Percentiles rank a stretch among this genome's conserved stretches.
Conservation (phyloP, 1,140 invertebrate species). For the Helicoverpa zea region DNA sequence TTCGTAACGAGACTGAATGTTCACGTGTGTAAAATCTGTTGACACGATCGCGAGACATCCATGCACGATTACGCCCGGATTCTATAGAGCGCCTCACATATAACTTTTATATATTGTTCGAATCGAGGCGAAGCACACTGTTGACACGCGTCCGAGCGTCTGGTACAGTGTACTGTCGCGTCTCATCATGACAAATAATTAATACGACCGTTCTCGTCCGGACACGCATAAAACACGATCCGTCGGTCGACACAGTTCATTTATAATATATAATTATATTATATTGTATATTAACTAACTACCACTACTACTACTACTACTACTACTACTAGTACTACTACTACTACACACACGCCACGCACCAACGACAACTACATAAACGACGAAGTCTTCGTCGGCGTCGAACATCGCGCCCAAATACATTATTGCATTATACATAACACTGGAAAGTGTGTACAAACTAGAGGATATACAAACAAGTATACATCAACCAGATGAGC, state of each 20-base stretch:
- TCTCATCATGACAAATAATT: not conserved
- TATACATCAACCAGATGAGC: no score
- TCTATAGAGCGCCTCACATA: not conserved
- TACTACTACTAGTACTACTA: no score
- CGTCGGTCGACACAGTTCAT: not conserved
- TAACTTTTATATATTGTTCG: not conserved
- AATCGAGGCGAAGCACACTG: not conserved
- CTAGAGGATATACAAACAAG: no score
- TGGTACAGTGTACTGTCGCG: not conserved
- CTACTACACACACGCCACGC: no score
- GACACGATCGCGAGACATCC: not conserved
- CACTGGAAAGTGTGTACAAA: no score
- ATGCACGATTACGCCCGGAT: not conserved
- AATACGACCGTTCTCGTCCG: not conserved
- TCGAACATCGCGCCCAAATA: no score
- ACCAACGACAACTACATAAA: no score
- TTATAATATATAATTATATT: no score
- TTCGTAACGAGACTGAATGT: not conserved
- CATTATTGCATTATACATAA: no score
- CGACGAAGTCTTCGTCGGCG: no score
- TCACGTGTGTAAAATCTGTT: not conserved
- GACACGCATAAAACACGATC: not conserved
- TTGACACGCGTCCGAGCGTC: not conserved
- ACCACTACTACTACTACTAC: no score
- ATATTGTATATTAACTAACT: no score